Evolutionary conservation across 2,113 vertebrate species (phyloP).

Genomic region (Grantiella picta): DNA sequence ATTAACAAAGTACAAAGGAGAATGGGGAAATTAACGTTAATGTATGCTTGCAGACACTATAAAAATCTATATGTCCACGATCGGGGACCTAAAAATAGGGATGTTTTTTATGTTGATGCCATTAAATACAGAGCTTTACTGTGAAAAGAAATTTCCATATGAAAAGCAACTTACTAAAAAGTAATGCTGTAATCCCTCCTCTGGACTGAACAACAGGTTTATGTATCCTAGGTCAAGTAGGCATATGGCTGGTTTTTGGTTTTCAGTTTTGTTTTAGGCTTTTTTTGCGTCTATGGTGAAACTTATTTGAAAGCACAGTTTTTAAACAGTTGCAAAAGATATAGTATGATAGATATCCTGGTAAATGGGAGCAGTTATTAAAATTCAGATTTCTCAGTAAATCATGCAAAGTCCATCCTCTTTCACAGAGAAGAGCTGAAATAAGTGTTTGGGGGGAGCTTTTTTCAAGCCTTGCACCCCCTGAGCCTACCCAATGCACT

Average conservation of each 20-base stretch:
- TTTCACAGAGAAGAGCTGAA: constrained; percentile 27
- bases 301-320: constrained; percentile 68
- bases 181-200: constrained; percentile 74
- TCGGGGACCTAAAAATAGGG: constrained; percentile 76
- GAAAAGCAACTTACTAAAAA: constrained; percentile 80
- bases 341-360: constrained; percentile 55
- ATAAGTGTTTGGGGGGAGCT: neutral
- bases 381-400: constrained; percentile 70
- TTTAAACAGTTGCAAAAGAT: constrained; percentile 74
- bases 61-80: constrained; percentile 82
- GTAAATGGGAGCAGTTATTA: constrained; percentile 62
- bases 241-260: constrained; percentile 74
- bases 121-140: constrained; percentile 76
- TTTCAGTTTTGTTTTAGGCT: constrained; percentile 65
- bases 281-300: constrained; percentile 70
- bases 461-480: neutral
- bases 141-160: constrained; percentile 82
- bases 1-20: constrained; percentile 83
- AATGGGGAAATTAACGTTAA: constrained; percentile 80
- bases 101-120: constrained; percentile 74
- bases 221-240: constrained; percentile 76
- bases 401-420: constrained; percentile 24
- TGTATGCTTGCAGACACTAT: constrained; percentile 77
- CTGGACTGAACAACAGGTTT: constrained; percentile 79
- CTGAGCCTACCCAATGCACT: fast-evolving